A percentile compares a stretch with the other conserved stretches of the same genome.
Evolutionary conservation across 2,888 invertebrate genomes (phyloP).

Genomic region (Synanthedon formicaeformis): DNA sequence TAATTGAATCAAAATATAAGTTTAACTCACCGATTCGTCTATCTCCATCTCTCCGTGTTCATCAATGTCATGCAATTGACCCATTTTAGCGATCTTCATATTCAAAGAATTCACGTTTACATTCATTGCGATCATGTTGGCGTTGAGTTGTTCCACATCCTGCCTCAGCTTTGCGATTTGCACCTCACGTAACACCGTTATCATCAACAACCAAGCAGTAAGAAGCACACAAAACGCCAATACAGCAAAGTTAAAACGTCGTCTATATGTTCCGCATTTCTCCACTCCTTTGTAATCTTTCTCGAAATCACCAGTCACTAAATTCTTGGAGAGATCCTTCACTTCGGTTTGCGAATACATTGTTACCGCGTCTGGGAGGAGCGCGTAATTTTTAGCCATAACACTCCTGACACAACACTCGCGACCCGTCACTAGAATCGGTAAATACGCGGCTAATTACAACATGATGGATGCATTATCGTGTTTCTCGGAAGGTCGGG

Average conservation of each 20-base stretch:
- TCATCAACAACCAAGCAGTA: conserved; percentile 37
- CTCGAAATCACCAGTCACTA: conserved; percentile 60
- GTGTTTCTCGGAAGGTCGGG: conserved; percentile 32
- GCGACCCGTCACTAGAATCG: conserved; percentile 23
- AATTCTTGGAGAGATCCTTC: conserved; percentile 54
- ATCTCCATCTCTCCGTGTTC: not conserved
- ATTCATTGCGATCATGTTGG: conserved; percentile 44
- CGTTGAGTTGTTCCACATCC: conserved; percentile 50
- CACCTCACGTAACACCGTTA: conserved; percentile 46
- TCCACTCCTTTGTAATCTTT: conserved; percentile 40
- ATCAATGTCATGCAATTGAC: not conserved
- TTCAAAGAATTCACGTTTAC: conserved; percentile 45
- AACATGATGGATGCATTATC: conserved; percentile 48
- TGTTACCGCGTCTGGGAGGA: conserved; percentile 39
- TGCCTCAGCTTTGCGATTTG: conserved; percentile 39
- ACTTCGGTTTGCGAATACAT: conserved; percentile 53
- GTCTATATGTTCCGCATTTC: conserved; percentile 22
- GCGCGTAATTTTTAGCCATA: conserved; percentile 56
- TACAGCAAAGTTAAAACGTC: conserved; percentile 15
- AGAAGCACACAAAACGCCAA: conserved; percentile 23
- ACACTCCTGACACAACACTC: conserved; percentile 36
- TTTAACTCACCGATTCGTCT: not conserved
- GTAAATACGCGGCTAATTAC: conserved; percentile 22
- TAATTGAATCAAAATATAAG: not conserved
- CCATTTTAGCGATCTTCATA: conserved; percentile 38